Evolutionary conservation across 2,797 vertebrate genomes (phyloP), one percentile per base, ranked within the genome.

Genomic region (Botia almorhae): DNA sequence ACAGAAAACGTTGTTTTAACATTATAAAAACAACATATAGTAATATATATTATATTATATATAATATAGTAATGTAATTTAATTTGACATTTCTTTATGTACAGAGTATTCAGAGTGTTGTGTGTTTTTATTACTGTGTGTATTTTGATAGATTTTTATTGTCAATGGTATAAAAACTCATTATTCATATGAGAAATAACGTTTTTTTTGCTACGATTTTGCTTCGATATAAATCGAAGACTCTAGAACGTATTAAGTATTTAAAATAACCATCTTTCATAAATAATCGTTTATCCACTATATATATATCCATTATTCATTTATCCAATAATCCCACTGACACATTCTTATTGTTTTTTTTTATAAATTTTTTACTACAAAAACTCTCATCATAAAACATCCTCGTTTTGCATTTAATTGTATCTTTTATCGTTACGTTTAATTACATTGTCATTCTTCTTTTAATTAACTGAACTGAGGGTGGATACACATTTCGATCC

Each of bases 261-360:
- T 60, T 60, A 13, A 21, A 60, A 60, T 56, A 56, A 56, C 55
- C 55, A 19, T 61, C 5, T 13, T 61, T 13, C 58, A 61, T 29
- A 63, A 63, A 55, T 36, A 56, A 56, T 39, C 33, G 36, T 39
- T 2, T 21, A 17, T 33, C n/a, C 23, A 26, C 23, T 2, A 26
- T 26, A 26, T 26, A 26, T 26, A 26, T 26, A 26, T 26, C 23
- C 23, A 26, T 26, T 26, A 26, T 26, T 2, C 23, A 26, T 26
- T 26, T 26, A 26, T 26, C 23, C 23, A 26, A 26, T 26, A 26
- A 26, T 26, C 33, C 33, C 33, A 60, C 5, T 21, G 16, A 33
- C 69, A 55, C 50, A 33, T 33, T 21, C 36, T 56, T 12, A 70
- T 53, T 70, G 23, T 71, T 36, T 58, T 39, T 55, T 36, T 56